Conservation (phyloP, 2,113 vertebrate genomes). For the Stomatorhinus ivindoensis region DNA sequence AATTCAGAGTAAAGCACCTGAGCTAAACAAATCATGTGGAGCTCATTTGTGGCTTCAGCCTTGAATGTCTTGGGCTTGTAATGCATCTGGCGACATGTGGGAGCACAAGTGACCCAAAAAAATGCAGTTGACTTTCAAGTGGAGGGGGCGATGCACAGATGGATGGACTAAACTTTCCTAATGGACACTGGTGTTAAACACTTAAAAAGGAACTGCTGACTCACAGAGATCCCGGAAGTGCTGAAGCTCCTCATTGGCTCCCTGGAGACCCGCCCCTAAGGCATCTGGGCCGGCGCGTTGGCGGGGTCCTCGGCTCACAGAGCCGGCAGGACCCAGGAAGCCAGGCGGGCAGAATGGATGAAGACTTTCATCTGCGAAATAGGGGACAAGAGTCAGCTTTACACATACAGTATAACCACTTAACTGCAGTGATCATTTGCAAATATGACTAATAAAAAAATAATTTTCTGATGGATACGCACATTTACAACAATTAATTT, state of each 20-base stretch:
- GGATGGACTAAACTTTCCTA: not conserved
- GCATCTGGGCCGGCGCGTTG: constrained; percentile 50
- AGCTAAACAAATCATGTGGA: not conserved
- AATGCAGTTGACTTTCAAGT: not conserved
- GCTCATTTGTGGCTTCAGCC: not conserved
- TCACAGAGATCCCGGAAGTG: constrained; percentile 55
- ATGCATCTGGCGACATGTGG: not conserved
- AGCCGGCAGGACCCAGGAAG: constrained; percentile 45
- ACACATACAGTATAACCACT: not conserved
- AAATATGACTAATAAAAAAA: not conserved
- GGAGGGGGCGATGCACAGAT: not conserved
- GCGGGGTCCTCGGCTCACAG: constrained; percentile 42
- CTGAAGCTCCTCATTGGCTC: constrained; percentile 49
- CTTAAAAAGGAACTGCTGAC: constrained; percentile 24
- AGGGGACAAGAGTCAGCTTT: not conserved
- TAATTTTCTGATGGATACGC: not conserved
- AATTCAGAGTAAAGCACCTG: not conserved
- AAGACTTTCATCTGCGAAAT: not conserved
- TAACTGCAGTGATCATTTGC: not conserved
- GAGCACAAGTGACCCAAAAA: not conserved
- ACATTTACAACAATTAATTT: not conserved
- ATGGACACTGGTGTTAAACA: not conserved
- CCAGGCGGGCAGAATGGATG: constrained; percentile 30
- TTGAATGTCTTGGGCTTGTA: not conserved
- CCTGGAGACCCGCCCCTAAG: constrained; percentile 43